Evolutionary conservation across 2,888 invertebrate genomes (phyloP).

Genomic region (Tenodera sinensis): DNA sequence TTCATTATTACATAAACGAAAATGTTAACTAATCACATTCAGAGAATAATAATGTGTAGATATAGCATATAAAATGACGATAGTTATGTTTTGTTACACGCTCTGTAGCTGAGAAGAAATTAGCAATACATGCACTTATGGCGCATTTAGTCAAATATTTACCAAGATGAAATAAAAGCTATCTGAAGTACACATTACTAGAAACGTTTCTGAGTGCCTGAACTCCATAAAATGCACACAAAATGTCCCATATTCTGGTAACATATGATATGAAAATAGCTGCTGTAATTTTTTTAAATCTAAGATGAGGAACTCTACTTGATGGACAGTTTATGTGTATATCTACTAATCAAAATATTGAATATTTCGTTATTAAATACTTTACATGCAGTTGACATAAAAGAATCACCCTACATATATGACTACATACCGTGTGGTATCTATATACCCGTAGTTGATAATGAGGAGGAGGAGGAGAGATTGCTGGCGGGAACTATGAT

Average conservation of each 20-base stretch:
- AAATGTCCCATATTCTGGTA: neutral
- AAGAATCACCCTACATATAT: slow-evolving; percentile 2
- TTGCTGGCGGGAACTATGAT: slow-evolving; percentile 21
- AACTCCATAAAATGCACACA: neutral
- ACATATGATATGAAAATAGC: neutral
- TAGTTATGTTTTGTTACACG: too few species aligned
- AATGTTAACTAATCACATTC: too few species aligned
- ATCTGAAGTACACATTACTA: too few species aligned
- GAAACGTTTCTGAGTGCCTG: too few species aligned
- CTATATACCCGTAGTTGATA: slow-evolving; percentile 29
- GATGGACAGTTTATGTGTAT: neutral
- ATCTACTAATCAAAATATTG: neutral
- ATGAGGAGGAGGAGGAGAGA: too few species aligned
- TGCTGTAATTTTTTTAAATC: neutral
- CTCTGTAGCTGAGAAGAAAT: too few species aligned
- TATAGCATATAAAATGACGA: too few species aligned
- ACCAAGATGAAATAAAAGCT: too few species aligned
- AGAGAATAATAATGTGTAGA: too few species aligned
- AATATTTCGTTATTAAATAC: neutral
- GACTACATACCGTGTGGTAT: slow-evolving; percentile 30
- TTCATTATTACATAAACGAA: too few species aligned
- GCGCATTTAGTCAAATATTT: too few species aligned
- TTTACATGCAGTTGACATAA: neutral
- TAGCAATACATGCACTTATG: too few species aligned
- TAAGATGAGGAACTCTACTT: neutral